Conservation (phyloP, 2,888 invertebrate genomes). For the Stenotaenia linearis region DNA sequence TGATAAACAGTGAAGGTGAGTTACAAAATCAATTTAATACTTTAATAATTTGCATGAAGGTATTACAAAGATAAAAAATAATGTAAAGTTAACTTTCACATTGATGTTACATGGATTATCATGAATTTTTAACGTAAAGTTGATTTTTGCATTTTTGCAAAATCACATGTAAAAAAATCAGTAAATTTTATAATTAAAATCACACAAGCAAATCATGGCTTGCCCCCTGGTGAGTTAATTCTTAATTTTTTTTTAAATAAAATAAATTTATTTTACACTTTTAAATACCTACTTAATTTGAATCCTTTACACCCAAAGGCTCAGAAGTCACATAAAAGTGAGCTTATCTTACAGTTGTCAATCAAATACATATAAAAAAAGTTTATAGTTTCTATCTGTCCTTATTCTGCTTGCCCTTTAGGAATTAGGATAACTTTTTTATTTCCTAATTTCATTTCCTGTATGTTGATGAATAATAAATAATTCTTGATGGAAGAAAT, state of each 20-base stretch:
- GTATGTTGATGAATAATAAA: not conserved
- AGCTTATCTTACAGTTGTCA: not conserved
- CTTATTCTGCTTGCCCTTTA: not conserved
- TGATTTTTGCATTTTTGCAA: too few species aligned
- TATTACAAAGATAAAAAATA: too few species aligned
- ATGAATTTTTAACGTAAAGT: too few species aligned
- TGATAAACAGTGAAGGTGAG: slow-evolving; percentile 55
- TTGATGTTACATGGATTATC: too few species aligned
- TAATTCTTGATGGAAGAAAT: not conserved
- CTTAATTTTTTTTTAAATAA: not conserved
- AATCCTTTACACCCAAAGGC: not conserved
- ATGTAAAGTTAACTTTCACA: too few species aligned
- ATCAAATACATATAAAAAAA: not conserved
- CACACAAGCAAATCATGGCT: not conserved
- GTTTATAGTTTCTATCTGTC: not conserved
- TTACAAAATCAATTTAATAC: not conserved
- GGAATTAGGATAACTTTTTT: slow-evolving; percentile 1
- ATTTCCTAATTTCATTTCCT: not conserved
- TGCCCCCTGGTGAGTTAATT: not conserved
- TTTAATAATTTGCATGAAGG: too few species aligned
- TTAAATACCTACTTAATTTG: not conserved
- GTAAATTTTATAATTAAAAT: not conserved
- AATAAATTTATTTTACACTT: not conserved
- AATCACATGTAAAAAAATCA: not conserved
- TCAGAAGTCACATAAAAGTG: not conserved